Conservation (phyloP, 2,797 vertebrate species). For the Clarias platycephalus region DNA sequence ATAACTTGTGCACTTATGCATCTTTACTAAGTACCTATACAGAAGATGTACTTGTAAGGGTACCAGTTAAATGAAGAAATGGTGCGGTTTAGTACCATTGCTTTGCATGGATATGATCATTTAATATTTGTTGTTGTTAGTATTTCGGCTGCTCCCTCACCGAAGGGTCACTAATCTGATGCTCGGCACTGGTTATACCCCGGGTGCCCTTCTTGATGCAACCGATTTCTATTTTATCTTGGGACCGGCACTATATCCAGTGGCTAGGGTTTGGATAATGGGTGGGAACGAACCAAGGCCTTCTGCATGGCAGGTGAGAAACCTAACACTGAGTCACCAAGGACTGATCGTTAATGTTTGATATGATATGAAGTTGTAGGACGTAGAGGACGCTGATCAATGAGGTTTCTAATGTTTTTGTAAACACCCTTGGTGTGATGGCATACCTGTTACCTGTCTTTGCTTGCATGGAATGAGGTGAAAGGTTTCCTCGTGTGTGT, state of each 20-base stretch:
- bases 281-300: too few species aligned
- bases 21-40: not conserved
- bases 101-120: not conserved
- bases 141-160: too few species aligned
- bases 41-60: not conserved
- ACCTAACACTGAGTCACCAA: too few species aligned
- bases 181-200: too few species aligned
- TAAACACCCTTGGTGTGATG: not conserved
- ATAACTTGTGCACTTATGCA: not conserved
- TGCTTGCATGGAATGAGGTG: conserved; percentile 42
- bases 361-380: not conserved
- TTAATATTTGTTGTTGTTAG: too few species aligned
- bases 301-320: too few species aligned
- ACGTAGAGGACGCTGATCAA: not conserved
- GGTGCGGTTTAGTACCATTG: not conserved
- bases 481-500: not conserved
- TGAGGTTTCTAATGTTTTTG: not conserved
- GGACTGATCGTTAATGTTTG: too few species aligned
- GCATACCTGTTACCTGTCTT: conserved; percentile 15
- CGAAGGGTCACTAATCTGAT: too few species aligned
- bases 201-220: too few species aligned
- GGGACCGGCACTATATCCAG: too few species aligned
- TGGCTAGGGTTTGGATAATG: too few species aligned
- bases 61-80: not conserved
- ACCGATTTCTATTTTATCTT: too few species aligned